Evolutionary conservation across 2,888 invertebrate species (phyloP).

Genomic region (Serripes groenlandicus): DNA sequence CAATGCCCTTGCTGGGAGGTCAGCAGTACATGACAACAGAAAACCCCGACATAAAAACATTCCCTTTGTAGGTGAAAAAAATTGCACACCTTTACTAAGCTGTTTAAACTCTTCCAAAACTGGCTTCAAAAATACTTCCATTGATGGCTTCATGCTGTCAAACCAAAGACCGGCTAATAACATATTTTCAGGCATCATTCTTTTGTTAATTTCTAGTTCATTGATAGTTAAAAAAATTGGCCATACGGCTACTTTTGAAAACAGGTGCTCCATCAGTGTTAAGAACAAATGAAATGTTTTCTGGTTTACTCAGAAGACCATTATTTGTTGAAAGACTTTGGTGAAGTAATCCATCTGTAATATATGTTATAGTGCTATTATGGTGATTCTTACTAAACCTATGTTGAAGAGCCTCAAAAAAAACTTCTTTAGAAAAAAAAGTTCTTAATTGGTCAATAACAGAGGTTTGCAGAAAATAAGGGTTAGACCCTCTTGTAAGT

Average conservation of each 20-base stretch:
- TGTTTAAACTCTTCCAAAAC: constrained; percentile 25
- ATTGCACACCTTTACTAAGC: constrained; percentile 14
- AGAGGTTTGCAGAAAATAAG: constrained; percentile 51
- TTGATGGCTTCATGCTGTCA: constrained; percentile 27
- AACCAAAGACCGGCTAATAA: constrained; percentile 36
- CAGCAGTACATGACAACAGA: constrained; percentile 39
- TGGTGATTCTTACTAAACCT: constrained; percentile 27
- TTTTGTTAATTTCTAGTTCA: constrained; percentile 36
- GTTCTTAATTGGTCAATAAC: constrained; percentile 33
- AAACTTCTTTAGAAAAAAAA: constrained; percentile 33
- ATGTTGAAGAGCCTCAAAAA: constrained; percentile 38
- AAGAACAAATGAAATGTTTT: constrained; percentile 57
- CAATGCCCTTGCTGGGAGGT: constrained; percentile 50
- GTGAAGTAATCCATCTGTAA: constrained; percentile 58
- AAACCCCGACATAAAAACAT: constrained; percentile 30
- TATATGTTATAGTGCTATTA: constrained; percentile 33
- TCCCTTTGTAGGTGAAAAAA: constrained; percentile 12
- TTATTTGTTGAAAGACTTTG: constrained; percentile 14
- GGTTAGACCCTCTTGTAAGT: not conserved
- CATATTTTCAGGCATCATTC: constrained; percentile 54
- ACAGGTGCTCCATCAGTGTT: constrained; percentile 62
- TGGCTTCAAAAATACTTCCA: constrained; percentile 51
- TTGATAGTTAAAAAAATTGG: constrained; percentile 53
- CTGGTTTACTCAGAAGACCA: constrained; percentile 36
- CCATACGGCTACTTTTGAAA: constrained; percentile 61